Evolutionary conservation across 2,888 invertebrate species (phyloP).

Genomic region (Trachelus stipa): DNA sequence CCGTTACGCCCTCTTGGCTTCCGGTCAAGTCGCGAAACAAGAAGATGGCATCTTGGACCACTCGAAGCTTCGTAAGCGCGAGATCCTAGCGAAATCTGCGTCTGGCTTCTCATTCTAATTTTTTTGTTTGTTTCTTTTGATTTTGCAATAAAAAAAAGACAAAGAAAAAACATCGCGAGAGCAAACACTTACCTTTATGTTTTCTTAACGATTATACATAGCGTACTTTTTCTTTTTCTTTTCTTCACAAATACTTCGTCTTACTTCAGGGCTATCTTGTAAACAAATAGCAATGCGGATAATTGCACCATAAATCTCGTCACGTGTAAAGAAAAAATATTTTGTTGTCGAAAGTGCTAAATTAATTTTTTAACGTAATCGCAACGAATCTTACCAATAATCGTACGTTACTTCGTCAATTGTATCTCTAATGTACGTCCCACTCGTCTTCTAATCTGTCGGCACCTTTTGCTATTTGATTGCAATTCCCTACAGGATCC

Average conservation of each 20-base stretch:
- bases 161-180: constrained; percentile 16
- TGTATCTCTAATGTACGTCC: neutral
- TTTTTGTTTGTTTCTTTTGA: neutral
- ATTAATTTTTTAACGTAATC: neutral
- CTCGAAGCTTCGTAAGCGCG: neutral
- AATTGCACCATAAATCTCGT: neutral
- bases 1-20: neutral
- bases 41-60: neutral
- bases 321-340: neutral
- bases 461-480: constrained; percentile 5
- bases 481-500: neutral
- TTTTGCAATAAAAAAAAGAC: constrained; percentile 6
- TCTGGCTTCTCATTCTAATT: neutral
- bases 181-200: neutral
- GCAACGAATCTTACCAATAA: neutral
- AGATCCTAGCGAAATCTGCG: neutral
- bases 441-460: neutral
- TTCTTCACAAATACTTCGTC: constrained; percentile 1
- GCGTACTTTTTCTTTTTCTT: constrained; percentile 15
- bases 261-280: constrained; percentile 1
- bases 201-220: constrained; percentile 6
- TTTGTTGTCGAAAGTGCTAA: neutral
- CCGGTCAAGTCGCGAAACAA: neutral
- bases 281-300: neutral
- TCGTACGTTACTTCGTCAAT: neutral